Evolutionary conservation across 2,888 invertebrate species (phyloP).

Genomic region (Andrena camellia): DNA sequence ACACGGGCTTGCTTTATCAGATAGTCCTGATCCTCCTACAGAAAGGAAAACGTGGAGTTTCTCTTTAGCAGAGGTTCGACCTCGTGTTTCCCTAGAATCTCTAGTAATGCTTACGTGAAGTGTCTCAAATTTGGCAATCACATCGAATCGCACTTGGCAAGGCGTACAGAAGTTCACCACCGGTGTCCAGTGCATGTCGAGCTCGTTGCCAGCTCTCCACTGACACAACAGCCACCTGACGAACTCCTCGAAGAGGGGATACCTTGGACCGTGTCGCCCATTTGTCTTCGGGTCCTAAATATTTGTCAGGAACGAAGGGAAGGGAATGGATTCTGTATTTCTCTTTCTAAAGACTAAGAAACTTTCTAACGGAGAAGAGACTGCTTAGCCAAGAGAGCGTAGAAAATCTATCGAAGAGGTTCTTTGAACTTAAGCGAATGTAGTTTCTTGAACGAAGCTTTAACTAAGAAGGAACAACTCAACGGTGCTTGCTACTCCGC

Average conservation of each 20-base stretch:
- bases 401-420: too few relatives aligned
- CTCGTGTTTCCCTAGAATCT: too few relatives aligned
- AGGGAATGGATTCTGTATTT: too few relatives aligned
- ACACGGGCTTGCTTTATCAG: slow-evolving; percentile 92
- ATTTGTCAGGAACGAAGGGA: background rate
- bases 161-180: slow-evolving; percentile 94
- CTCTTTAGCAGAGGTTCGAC: too few relatives aligned
- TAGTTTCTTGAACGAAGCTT: too few relatives aligned
- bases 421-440: too few relatives aligned
- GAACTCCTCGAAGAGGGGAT: slow-evolving; percentile 93
- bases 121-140: slow-evolving; percentile 94
- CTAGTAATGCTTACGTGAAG: slow-evolving; percentile 87
- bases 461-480: background rate
- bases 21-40: slow-evolving; percentile 92
- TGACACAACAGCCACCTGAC: slow-evolving; percentile 92
- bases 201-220: slow-evolving; percentile 87
- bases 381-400: too few relatives aligned
- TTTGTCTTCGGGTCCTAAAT: slow-evolving; percentile 80
- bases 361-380: too few relatives aligned
- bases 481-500: background rate
- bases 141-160: slow-evolving; percentile 93
- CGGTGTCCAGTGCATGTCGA: slow-evolving; percentile 96
- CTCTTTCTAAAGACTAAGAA: too few relatives aligned
- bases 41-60: slow-evolving; percentile 67
- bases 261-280: slow-evolving; percentile 86